Evolutionary conservation across 2,888 invertebrate species (phyloP).

Genomic region (Lithodes maja): DNA sequence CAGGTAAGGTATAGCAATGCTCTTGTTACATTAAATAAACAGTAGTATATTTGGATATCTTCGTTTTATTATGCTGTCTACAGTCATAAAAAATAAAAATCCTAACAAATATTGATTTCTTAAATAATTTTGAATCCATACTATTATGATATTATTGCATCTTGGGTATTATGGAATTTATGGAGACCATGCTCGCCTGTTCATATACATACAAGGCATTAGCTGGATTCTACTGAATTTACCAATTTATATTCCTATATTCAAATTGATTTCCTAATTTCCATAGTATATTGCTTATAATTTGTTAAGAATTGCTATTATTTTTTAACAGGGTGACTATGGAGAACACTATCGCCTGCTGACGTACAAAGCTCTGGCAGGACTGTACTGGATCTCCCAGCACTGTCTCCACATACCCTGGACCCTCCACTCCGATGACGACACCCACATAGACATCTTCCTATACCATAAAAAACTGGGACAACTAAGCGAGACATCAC

Average conservation of each 20-base stretch:
- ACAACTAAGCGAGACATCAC: conserved; percentile 11
- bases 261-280: too few species aligned
- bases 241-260: too few species aligned
- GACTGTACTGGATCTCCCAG: conserved; percentile 71
- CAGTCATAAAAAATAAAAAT: too few species aligned
- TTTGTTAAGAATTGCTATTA: conserved; percentile 44
- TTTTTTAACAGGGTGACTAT: conserved; percentile 71
- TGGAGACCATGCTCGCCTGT: too few species aligned
- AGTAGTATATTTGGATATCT: background rate
- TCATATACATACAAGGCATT: too few species aligned
- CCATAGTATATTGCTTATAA: background rate
- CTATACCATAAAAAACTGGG: conserved; percentile 12
- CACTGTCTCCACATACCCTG: conserved; percentile 69
- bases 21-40: background rate
- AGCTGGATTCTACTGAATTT: too few species aligned
- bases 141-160: too few species aligned
- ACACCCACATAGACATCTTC: conserved; percentile 71
- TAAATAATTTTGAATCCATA: too few species aligned
- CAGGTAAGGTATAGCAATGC: conserved; percentile 34
- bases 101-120: too few species aligned
- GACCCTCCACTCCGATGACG: conserved; percentile 72
- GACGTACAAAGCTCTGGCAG: conserved; percentile 71
- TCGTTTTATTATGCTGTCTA: too few species aligned
- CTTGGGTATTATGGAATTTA: too few species aligned
- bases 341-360: conserved; percentile 72